Evolutionary conservation across 2,888 invertebrate genomes (phyloP), one percentile per base, ranked within the genome.

Genomic region (Oscheius sp.): DNA sequence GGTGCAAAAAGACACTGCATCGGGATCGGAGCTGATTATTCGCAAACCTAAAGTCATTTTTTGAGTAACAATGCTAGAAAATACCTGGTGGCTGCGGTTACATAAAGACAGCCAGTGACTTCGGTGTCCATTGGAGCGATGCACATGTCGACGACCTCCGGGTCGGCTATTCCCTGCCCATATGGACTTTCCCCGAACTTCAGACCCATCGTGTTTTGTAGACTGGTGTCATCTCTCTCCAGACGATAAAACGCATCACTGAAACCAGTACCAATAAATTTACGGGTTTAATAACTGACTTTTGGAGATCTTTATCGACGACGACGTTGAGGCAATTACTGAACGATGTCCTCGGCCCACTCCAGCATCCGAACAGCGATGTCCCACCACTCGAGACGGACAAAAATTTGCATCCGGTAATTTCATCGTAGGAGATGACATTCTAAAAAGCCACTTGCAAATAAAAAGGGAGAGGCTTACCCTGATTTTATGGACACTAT

Each of bases 61-160:
- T 3, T 18, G 21, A 13, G 5, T 56, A 61, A 1, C 23, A n/a
- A 52, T 0, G 21, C 13, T 9, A 23, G n/a, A 53, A 69, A 68
- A 58, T 29, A 76, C 79, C 74, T 56, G 66, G 81, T 72, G 23
- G 59, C 46, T 16, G 80, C 82, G 1, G 82, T 82, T 3, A 82
- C 85, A 45, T 81, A 84, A 9, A 85, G 78, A 72, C 84, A 76
- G n/a, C 83, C 82, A 9, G 84, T 85, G 16, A 85, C 84, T 72
- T 83, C 81, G n/a, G 72, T 69, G 76, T 85, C 85, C 23, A 84
- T 68, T 16, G 73, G 61, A 16, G 82, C 80, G 9, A 76, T n/a
- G 2, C 75, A 73, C 58, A 78, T 78, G 58, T 81, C 79, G 2
- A 81, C 79, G 16, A 82, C 66, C 12, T 76, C 41, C 1, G 66